Percentiles rank a stretch among this genome's conserved stretches.
phyloP scores from a whole-genome alignment of 1,140 invertebrate species.

The Aplysia californica region DNA sequence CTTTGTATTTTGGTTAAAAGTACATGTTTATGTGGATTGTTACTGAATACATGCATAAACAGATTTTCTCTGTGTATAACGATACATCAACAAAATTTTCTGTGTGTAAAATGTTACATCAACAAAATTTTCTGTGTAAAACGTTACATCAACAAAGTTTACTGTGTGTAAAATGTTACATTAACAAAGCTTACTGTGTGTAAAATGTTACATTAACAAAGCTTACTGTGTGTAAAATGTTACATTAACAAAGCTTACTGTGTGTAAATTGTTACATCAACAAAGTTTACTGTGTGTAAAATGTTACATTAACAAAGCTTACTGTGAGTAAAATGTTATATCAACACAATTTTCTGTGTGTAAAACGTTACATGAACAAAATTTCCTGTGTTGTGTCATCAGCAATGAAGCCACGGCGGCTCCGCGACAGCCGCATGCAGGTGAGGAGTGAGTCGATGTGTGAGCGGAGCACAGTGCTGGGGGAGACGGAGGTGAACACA shows the following conservation, averaged over 20 bases:
- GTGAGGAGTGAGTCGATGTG: slow-evolving; percentile 39
- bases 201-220: no score
- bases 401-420: slow-evolving; percentile 29
- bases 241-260: no score
- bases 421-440: slow-evolving; percentile 45
- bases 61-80: no score
- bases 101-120: no score
- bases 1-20: no score
- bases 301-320: background rate
- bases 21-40: no score
- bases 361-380: background rate
- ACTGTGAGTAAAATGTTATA: background rate
- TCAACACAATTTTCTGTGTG: background rate
- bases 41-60: no score
- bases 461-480: background rate
- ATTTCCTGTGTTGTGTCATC: background rate
- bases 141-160: no score
- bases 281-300: background rate
- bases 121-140: background rate
- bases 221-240: no score
- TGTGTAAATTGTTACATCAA: background rate
- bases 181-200: no score
- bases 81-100: no score
- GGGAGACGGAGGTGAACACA: slow-evolving; percentile 39
- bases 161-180: no score